Conservation (phyloP, 2,888 invertebrate genomes). For the Crossocerus cetratus region DNA sequence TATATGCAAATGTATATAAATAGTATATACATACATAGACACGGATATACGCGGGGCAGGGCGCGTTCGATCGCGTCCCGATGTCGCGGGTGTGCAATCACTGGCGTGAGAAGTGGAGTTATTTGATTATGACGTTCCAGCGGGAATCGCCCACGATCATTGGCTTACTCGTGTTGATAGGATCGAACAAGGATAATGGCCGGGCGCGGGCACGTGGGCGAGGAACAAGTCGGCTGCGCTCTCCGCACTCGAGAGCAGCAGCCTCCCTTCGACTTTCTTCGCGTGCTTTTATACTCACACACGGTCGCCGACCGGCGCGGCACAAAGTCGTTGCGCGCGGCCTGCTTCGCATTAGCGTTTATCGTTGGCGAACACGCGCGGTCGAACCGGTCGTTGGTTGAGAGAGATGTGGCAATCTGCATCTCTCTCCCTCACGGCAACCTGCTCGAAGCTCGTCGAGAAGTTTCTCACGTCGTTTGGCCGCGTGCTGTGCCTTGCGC, state of each 20-base stretch:
- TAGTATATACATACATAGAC: too few species aligned
- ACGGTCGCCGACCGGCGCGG: too few species aligned
- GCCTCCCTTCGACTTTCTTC: slow-evolving; percentile 20
- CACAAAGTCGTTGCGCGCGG: slow-evolving; percentile 4
- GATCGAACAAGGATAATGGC: slow-evolving; percentile 45
- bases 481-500: slow-evolving; percentile 30
- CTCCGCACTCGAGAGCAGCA: background rate
- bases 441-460: slow-evolving; percentile 8
- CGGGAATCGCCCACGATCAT: slow-evolving; percentile 41
- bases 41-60: background rate
- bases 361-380: slow-evolving; percentile 36
- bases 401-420: background rate
- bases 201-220: slow-evolving; percentile 45
- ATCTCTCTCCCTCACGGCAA: slow-evolving; percentile 17
- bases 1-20: too few species aligned
- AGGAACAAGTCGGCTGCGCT: slow-evolving; percentile 31
- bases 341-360: slow-evolving; percentile 24
- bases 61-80: background rate
- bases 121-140: slow-evolving; percentile 46
- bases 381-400: slow-evolving; percentile 40
- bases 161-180: slow-evolving; percentile 15
- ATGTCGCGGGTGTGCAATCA: background rate
- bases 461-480: slow-evolving; percentile 50
- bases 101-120: background rate
- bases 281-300: slow-evolving; percentile 15